Conservation (phyloP, 53 echinoderm and acorn worm species). For the Echinarachnius parma region DNA sequence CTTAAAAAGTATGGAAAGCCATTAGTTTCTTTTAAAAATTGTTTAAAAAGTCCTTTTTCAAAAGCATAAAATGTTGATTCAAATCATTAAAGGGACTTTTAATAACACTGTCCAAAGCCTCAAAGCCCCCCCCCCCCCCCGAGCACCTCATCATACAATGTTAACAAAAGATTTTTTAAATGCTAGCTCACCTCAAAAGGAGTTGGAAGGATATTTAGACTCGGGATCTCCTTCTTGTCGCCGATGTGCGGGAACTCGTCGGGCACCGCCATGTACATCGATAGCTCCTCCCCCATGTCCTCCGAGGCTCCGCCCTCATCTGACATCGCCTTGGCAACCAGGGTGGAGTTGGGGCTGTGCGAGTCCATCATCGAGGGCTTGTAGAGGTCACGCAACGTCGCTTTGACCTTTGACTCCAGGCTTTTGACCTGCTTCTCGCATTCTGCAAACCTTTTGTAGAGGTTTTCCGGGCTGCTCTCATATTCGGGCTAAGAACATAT, state of each 20-base stretch:
- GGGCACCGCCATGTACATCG: constrained; percentile 22
- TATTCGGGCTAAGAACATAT: not conserved
- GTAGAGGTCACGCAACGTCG: constrained; percentile 34
- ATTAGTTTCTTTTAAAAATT: no score
- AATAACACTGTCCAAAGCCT: no score
- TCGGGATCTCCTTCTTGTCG: constrained; percentile 6
- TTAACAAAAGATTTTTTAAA: no score
- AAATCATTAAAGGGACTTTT: no score
- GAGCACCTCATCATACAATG: no score
- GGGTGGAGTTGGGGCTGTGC: constrained; percentile 5
- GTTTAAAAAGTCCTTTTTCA: no score
- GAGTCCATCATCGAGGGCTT: not conserved
- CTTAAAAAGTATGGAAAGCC: no score
- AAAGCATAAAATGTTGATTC: no score
- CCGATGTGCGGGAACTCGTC: not conserved
- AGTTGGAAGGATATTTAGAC: constrained; percentile 27
- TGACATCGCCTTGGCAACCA: constrained; percentile 10
- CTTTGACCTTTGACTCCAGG: constrained; percentile 39
- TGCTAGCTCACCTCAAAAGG: constrained; percentile 25
- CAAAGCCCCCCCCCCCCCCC: no score
- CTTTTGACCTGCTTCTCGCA: constrained; percentile 42
- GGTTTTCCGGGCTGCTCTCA: constrained; percentile 37
- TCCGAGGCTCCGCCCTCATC: not conserved
- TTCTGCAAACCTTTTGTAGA: constrained; percentile 41
- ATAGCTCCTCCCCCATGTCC: constrained; percentile 4